Conservation (phyloP, 2,797 vertebrate genomes). For the Sphenodon punctatus region DNA sequence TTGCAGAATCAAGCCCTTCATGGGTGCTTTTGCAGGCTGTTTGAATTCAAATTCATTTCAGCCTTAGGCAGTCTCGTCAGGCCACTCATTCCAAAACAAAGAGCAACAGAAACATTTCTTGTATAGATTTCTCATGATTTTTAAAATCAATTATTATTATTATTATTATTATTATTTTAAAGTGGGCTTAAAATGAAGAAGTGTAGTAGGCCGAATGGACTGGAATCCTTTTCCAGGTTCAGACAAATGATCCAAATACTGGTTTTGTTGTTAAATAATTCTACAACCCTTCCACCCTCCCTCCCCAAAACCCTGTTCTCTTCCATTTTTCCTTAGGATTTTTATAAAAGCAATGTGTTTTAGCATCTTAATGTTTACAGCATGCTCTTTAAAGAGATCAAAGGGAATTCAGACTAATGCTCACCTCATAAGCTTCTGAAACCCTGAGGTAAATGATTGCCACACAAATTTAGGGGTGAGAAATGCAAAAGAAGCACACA, state of each 20-base stretch:
- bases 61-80: constrained; percentile 4
- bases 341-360: not conserved
- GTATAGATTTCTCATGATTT: constrained; percentile 7
- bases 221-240: not conserved
- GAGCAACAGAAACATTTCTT: not conserved
- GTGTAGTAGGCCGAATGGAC: not conserved
- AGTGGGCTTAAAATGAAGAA: not conserved
- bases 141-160: too few relatives aligned
- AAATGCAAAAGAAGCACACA: constrained; percentile 17
- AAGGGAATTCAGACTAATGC: constrained; percentile 21
- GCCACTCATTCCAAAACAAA: constrained; percentile 8
- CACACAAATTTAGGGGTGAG: constrained; percentile 46
- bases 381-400: constrained; percentile 20
- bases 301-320: not conserved
- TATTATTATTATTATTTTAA: too few relatives aligned
- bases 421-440: constrained; percentile 20
- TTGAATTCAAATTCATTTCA: constrained; percentile 10
- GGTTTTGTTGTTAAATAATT: constrained; percentile 10
- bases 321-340: constrained; percentile 2
- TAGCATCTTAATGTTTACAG: not conserved
- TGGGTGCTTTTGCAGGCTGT: not conserved
- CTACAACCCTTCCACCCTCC: too few relatives aligned
- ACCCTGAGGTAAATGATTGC: constrained; percentile 22
- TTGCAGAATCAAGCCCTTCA: not conserved
- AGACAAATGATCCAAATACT: not conserved